Conservation (phyloP, 2,113 vertebrate genomes). For the Ceuthmochares aereus region DNA sequence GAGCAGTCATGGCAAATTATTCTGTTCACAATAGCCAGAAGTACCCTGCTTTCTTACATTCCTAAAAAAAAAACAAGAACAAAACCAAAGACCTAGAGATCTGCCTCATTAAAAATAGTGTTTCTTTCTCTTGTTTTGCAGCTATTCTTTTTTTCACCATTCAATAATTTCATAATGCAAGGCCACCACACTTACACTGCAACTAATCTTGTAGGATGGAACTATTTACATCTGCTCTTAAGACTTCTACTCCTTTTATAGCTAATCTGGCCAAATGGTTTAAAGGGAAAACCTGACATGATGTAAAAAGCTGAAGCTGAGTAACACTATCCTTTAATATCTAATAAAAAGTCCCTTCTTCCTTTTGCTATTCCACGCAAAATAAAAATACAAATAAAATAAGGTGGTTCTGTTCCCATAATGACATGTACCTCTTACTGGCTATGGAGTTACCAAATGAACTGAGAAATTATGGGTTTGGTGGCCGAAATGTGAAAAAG, state of each 20-base stretch:
- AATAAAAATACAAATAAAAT: neutral
- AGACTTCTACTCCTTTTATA: neutral
- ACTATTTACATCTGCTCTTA: neutral
- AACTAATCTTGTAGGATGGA: neutral
- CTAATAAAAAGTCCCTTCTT: neutral
- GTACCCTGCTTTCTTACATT: neutral
- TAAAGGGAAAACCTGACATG: neutral
- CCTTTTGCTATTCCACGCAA: neutral
- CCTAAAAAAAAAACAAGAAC: neutral
- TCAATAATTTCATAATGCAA: neutral
- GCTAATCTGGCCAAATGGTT: neutral
- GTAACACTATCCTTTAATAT: neutral
- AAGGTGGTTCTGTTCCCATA: neutral
- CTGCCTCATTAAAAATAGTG: neutral
- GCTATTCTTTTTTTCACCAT: neutral
- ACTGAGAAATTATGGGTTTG: neutral
- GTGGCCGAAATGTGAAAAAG: neutral
- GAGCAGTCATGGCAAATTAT: slow-evolving; percentile 3
- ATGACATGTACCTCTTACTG: neutral
- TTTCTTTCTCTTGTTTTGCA: neutral
- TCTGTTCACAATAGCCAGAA: slow-evolving; percentile 35
- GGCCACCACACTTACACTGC: neutral
- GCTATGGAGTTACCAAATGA: neutral
- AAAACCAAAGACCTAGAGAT: neutral
- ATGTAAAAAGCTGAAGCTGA: neutral